phyloP scores from a whole-genome alignment of 2,888 invertebrate genomes.

The Cremastinae sp. region DNA sequence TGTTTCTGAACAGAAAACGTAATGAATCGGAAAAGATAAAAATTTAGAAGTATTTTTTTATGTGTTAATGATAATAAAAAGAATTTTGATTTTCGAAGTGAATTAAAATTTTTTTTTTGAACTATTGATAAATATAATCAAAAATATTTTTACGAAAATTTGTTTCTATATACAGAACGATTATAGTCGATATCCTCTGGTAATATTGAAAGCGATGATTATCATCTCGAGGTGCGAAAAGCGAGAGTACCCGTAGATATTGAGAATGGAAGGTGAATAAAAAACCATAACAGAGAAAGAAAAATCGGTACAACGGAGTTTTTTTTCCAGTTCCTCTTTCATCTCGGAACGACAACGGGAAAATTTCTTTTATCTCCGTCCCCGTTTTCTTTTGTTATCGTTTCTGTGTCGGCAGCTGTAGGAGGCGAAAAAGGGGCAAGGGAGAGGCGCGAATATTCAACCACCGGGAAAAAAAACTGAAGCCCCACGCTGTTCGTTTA shows the following conservation, averaged over 20 bases:
- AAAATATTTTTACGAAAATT: too few relatives aligned
- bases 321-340: constrained; percentile 23
- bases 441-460: constrained; percentile 1
- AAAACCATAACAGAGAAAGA: too few relatives aligned
- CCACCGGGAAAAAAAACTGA: constrained; percentile 1
- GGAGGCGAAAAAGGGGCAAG: not conserved
- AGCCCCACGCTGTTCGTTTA: constrained; percentile 9
- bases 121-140: too few relatives aligned
- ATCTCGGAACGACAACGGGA: constrained; percentile 18
- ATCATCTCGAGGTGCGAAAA: constrained; percentile 18
- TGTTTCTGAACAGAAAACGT: too few relatives aligned
- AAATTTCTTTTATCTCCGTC: constrained; percentile 38
- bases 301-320: constrained; percentile 26
- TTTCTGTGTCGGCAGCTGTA: constrained; percentile 16
- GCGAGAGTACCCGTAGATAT: not conserved
- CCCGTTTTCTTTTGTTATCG: constrained; percentile 35
- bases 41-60: too few relatives aligned
- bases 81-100: too few relatives aligned
- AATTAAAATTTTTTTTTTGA: too few relatives aligned
- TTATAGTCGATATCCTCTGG: too few relatives aligned
- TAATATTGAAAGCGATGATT: too few relatives aligned
- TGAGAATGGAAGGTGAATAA: not conserved
- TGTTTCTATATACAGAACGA: too few relatives aligned
- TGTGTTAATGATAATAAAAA: too few relatives aligned
- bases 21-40: too few relatives aligned